Conservation (phyloP, 2,888 invertebrate genomes). For the Nematopogon swammerdamellus region DNA sequence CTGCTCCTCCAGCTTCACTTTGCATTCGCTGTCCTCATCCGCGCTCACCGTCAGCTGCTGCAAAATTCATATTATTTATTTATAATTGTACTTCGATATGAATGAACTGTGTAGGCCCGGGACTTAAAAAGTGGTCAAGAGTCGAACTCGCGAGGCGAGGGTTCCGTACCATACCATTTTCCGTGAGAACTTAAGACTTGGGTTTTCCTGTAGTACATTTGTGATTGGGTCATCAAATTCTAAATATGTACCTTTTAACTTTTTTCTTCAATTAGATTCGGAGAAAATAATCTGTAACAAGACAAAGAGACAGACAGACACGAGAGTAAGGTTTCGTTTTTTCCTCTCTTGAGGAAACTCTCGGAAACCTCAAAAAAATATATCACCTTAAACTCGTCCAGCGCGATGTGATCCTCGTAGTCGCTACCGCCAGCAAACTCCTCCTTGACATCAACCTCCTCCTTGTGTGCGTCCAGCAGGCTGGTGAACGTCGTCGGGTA, state of each 20-base stretch:
- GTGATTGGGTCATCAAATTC: too few species aligned
- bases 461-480: slow-evolving; percentile 7
- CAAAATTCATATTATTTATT: background rate
- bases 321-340: too few species aligned
- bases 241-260: too few species aligned
- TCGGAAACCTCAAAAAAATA: background rate
- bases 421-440: slow-evolving; percentile 21
- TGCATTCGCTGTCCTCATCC: slow-evolving; percentile 14
- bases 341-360: too few species aligned
- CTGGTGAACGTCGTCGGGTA: slow-evolving; percentile 6
- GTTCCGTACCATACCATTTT: background rate
- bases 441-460: slow-evolving; percentile 16
- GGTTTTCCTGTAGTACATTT: too few species aligned
- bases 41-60: background rate
- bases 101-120: background rate
- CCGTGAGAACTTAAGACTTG: too few species aligned
- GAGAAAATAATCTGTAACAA: too few species aligned
- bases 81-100: background rate
- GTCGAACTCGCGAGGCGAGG: background rate
- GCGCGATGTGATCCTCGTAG: slow-evolving; percentile 29
- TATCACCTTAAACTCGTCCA: slow-evolving; percentile 28
- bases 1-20: slow-evolving; percentile 8
- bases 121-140: background rate
- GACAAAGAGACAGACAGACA: too few species aligned
- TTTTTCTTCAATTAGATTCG: background rate